phyloP scores from a whole-genome alignment of 2,113 vertebrate genomes.

The Alexandromys fortis region DNA sequence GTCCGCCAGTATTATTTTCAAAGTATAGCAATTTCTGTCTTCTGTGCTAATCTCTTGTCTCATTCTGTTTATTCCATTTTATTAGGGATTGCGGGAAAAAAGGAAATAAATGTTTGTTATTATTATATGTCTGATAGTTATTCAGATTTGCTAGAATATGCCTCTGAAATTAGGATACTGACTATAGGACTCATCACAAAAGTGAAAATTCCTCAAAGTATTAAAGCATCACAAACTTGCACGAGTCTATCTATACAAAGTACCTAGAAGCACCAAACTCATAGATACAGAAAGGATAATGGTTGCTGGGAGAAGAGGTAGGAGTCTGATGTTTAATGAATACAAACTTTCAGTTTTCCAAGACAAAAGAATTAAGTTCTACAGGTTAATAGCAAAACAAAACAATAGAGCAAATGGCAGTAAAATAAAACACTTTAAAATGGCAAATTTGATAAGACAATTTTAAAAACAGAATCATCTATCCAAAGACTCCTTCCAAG shows the following conservation, averaged over 20 bases:
- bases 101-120: not conserved
- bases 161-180: not conserved
- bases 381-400: not conserved
- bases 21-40: not conserved
- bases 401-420: not conserved
- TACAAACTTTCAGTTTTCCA: not conserved
- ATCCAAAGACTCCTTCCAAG: conserved; percentile 26
- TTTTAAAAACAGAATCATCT: not conserved
- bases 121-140: not conserved
- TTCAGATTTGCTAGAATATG: not conserved
- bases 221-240: not conserved
- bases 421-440: not conserved
- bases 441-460: not conserved
- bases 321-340: not conserved
- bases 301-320: not conserved
- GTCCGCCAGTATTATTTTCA: not conserved
- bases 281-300: not conserved
- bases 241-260: not conserved
- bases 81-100: not conserved
- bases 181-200: not conserved
- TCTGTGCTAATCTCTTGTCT: not conserved
- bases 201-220: not conserved
- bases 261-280: not conserved
- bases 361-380: not conserved
- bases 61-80: not conserved